Evolutionary conservation across 2,888 invertebrate species (phyloP).

Genomic region (Rhaphigaster nebulosa): DNA sequence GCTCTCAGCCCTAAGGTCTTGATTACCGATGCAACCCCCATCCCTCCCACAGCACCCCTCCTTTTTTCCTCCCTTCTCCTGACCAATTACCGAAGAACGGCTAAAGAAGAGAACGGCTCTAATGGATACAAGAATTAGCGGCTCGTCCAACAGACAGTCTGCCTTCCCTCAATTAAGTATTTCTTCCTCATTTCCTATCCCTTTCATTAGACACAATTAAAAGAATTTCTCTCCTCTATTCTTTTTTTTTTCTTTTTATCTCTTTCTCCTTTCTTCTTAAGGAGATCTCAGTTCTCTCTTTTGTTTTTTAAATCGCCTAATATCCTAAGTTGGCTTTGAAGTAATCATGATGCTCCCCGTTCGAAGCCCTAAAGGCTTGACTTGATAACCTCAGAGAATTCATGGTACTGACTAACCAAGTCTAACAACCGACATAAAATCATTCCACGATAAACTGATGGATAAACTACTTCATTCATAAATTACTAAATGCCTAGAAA

Average conservation of each 20-base stretch:
- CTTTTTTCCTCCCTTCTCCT: slow-evolving; percentile 2
- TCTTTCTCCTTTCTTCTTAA: slow-evolving; percentile 39
- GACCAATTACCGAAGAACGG: slow-evolving; percentile 35
- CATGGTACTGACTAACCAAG: background rate
- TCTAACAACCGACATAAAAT: too few species aligned
- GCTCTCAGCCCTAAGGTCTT: slow-evolving; percentile 52
- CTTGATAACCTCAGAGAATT: background rate
- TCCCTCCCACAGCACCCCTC: background rate
- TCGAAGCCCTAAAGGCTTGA: background rate
- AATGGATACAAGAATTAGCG: slow-evolving; percentile 65
- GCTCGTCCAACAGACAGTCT: slow-evolving; percentile 63
- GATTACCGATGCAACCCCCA: slow-evolving; percentile 59
- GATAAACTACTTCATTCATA: too few species aligned
- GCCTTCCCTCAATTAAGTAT: slow-evolving; percentile 53
- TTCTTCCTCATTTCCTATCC: slow-evolving; percentile 52
- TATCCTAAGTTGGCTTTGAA: slow-evolving; percentile 34
- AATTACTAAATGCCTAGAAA: too few species aligned
- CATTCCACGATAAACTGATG: too few species aligned
- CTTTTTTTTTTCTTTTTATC: slow-evolving; percentile 50
- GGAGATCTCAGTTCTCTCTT: slow-evolving; percentile 19
- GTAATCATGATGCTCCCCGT: slow-evolving; percentile 1
- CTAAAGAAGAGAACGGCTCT: slow-evolving; percentile 60
- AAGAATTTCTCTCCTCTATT: slow-evolving; percentile 42
- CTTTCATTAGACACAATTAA: slow-evolving; percentile 58
- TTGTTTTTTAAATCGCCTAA: slow-evolving; percentile 48